These are phyloP conservation scores for Syrrhaptes paradoxus DNA, from an alignment of 2,113 vertebrate genomes.

Conservation along the genomic window DNA sequence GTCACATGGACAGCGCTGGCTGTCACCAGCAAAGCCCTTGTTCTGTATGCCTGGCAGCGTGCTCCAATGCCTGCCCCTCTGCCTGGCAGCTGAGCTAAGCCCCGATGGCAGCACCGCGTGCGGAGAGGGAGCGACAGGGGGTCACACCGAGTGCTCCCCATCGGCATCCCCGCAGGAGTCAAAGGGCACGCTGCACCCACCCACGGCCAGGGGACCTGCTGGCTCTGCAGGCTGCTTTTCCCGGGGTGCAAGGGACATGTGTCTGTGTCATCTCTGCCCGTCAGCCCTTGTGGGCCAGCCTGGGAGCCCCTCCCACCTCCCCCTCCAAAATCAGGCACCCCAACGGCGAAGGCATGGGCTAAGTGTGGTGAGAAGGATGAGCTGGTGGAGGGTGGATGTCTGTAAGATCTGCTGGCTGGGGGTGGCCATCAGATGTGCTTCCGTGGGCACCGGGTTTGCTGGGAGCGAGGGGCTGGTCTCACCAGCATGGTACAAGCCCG, in stretches of 20 bases:
- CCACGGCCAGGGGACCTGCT: background rate
- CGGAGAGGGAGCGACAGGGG: fast-evolving
- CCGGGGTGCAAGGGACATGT: fast-evolving
- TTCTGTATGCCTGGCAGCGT: background rate
- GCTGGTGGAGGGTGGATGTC: too few relatives aligned
- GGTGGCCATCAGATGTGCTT: background rate
- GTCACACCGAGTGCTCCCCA: fast-evolving
- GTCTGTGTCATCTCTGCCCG: background rate
- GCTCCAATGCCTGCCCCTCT: background rate
- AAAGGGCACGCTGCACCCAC: background rate
- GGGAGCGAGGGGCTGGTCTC: background rate
- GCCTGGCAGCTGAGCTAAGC: background rate
- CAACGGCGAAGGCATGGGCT: background rate
- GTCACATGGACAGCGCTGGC: background rate
- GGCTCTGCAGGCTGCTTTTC: background rate
- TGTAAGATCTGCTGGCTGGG: background rate
- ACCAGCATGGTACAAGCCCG: background rate
- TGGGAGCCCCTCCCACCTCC: background rate
- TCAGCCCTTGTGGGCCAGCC: background rate
- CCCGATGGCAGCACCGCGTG: fast-evolving
- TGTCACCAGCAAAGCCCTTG: background rate
- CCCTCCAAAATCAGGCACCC: background rate
- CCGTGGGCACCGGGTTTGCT: background rate
- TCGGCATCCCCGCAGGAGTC: background rate
- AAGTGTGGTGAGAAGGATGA: background rate